Conservation (phyloP, 2,888 invertebrate species). For the Onchidella celtica region DNA sequence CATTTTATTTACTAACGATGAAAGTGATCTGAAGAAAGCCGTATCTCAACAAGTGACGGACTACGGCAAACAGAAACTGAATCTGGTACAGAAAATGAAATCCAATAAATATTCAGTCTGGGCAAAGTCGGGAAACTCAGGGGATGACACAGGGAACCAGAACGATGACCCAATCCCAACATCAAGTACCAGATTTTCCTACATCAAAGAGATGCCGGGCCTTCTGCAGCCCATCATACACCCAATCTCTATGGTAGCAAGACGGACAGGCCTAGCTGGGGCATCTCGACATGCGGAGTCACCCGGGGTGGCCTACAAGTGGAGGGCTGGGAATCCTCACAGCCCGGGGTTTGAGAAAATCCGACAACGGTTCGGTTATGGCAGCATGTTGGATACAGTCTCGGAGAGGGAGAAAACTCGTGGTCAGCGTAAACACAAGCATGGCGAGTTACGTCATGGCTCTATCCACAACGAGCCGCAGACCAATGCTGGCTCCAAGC, state of each 20-base stretch:
- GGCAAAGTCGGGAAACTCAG: not conserved
- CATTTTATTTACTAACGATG: not conserved
- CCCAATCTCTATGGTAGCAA: no score
- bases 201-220: not conserved
- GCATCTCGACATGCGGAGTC: no score
- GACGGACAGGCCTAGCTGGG: no score
- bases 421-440: not conserved
- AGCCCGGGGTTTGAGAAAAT: not conserved
- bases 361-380: conserved; percentile 6
- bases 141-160: not conserved
- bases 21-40: not conserved
- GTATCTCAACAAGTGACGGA: not conserved
- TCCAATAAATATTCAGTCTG: not conserved
- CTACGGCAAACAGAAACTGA: conserved; percentile 9
- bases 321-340: conserved; percentile 1
- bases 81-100: not conserved
- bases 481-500: no score
- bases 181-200: conserved; percentile 4
- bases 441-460: no score
- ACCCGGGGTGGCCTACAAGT: conserved; percentile 8
- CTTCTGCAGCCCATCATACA: not conserved
- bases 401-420: not conserved
- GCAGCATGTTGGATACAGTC: not conserved
- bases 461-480: no score
- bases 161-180: not conserved